Base-by-base conservation (phyloP, 2,888 invertebrate species). In the Andricus curvator region DNA sequence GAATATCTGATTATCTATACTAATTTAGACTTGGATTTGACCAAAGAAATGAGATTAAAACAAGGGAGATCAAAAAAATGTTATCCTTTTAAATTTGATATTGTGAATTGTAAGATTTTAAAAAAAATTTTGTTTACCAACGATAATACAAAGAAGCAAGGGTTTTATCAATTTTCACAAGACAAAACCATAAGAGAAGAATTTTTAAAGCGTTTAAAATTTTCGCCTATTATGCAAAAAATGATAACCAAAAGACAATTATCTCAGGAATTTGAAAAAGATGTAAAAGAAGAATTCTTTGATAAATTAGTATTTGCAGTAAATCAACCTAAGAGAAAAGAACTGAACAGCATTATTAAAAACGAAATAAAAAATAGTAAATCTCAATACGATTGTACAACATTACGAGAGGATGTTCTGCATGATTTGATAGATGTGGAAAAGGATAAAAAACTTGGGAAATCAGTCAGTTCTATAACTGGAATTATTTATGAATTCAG, bases 1-100 rank as follows among this genome's bases (percentile, higher is more conserved):
- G 80, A 87, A 83, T 84, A 86, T 81, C 85, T 88, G 83, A 81
- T 87, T 82, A 56, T 88, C 29, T 88, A 85, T 84, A 86, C 86
- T 62, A 88, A 88, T 84, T 83, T 84, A 83, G 66, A 84, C 41
- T 84, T 88, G 15, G 85, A 86, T 79, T 81, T 88, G 80, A 84
- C 86, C 80, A 76, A 85, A 85, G 82, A 86, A 74, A 84, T 83
- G 74, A 67, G 81, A 62, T 86, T 87, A 68, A 86, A 77, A 80
- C 25, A 83, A 76, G 79, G 78, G 25, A 25, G 79, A 76, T 81
- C 60, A 11, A 86, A 74, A 68, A 67, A 66, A 29, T 81, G 67
- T 22, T 82, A 78, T 65, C 79, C 81, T 15, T 81, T 81, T 56
- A 13, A 81, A 56, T 79, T 82, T 70, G 62, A 74, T n/a, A n/a